A percentile compares a stretch with the other conserved stretches of the same genome.
Evolutionary conservation across 1,140 invertebrate genomes (phyloP).

Genomic region (Callitettix versicolor): DNA sequence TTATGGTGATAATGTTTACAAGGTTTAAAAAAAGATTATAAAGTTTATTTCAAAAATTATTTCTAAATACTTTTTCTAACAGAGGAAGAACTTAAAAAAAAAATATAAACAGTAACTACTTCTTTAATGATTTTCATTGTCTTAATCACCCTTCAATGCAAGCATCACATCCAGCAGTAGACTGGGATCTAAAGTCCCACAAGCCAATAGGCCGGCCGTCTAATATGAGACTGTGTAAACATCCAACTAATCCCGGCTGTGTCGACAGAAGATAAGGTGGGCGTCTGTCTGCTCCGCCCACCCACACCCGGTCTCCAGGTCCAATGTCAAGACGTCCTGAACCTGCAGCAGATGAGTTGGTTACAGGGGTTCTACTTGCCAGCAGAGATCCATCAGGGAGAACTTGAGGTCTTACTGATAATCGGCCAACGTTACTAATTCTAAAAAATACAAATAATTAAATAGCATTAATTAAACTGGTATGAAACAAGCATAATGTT

Average conservation of each 20-base stretch:
- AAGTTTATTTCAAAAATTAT: neutral
- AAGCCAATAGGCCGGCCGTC: slow-evolving; percentile 71
- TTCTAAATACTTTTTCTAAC: neutral
- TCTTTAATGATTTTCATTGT: too few species aligned
- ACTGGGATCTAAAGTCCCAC: slow-evolving; percentile 70
- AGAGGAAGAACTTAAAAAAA: neutral
- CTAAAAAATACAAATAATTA: slow-evolving; percentile 28
- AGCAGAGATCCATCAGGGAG: slow-evolving; percentile 28
- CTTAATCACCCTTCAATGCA: slow-evolving; percentile 69
- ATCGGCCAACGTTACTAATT: slow-evolving; percentile 42
- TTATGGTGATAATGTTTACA: neutral
- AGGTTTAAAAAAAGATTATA: neutral
- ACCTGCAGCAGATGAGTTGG: slow-evolving; percentile 37
- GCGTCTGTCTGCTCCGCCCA: slow-evolving; percentile 40
- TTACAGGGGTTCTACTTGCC: slow-evolving; percentile 30
- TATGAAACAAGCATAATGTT: too few species aligned
- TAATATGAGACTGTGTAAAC: slow-evolving; percentile 63
- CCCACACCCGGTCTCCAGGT: slow-evolving; percentile 40
- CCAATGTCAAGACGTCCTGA: slow-evolving; percentile 42
- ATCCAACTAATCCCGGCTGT: slow-evolving; percentile 50
- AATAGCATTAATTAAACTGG: too few species aligned
- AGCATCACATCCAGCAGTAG: slow-evolving; percentile 56
- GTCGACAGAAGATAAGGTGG: slow-evolving; percentile 24
- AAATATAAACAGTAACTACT: too few species aligned
- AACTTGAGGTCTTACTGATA: slow-evolving; percentile 40